phyloP scores from a whole-genome alignment of 2,113 vertebrate species.

The Aegithalos caudatus region DNA sequence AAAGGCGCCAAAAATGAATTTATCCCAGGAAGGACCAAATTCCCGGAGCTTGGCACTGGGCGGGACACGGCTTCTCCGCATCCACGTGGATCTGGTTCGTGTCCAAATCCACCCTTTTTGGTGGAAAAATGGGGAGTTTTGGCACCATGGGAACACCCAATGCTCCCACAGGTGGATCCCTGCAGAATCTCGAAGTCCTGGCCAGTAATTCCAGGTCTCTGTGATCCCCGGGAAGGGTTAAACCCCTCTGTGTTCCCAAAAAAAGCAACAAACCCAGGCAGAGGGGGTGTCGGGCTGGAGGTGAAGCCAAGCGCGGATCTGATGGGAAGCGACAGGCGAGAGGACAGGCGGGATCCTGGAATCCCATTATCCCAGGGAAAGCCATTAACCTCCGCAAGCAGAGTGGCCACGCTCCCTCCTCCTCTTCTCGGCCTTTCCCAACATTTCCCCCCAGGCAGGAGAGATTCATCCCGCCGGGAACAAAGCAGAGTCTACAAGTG shows the following conservation, averaged over 20 bases:
- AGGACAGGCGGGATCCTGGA: neutral
- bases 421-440: neutral
- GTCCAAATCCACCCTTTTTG: neutral
- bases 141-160: rapidly evolving
- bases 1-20: neutral
- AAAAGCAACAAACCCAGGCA: rapidly evolving
- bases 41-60: rapidly evolving
- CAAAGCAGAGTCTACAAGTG: neutral
- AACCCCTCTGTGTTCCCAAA: neutral
- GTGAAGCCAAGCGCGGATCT: neutral
- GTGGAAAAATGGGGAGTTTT: neutral
- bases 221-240: neutral
- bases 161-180: neutral
- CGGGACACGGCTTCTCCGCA: rapidly evolving
- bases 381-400: slow-evolving; percentile 55
- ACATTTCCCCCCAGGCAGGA: neutral
- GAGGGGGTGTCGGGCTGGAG: neutral
- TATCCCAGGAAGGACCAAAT: neutral
- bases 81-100: rapidly evolving
- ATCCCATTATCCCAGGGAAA: slow-evolving; percentile 52
- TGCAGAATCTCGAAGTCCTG: neutral
- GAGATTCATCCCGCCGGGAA: neutral
- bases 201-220: neutral
- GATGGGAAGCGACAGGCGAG: slow-evolving; percentile 44
- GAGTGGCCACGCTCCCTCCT: neutral